These are phyloP conservation scores for Lepisosteus osseus DNA, from an alignment of 2,113 vertebrate species.

Conservation along the genomic window DNA sequence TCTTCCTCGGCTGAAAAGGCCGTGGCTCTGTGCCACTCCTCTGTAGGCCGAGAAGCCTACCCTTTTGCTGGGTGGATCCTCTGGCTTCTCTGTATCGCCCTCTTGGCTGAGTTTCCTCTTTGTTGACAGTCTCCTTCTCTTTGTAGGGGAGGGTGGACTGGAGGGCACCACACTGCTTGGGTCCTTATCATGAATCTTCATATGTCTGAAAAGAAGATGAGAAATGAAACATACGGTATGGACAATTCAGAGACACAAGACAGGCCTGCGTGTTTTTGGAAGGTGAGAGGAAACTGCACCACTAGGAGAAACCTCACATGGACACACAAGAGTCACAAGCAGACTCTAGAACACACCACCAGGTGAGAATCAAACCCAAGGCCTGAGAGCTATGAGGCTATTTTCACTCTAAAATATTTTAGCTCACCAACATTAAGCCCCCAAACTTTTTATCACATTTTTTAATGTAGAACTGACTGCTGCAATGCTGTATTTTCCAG, in stretches of 20 bases:
- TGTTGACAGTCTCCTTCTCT: conserved; percentile 77
- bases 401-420: too few species aligned
- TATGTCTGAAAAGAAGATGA: conserved; percentile 72
- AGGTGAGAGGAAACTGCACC: neutral
- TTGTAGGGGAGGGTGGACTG: conserved; percentile 80
- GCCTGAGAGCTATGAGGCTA: too few species aligned
- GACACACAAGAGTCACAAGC: conserved; percentile 16
- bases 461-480: too few species aligned
- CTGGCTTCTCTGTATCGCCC: conserved; percentile 70
- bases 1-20: too few species aligned
- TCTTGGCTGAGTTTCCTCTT: conserved; percentile 81
- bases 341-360: conserved; percentile 4
- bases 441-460: too few species aligned
- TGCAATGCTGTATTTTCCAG: too few species aligned
- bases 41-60: conserved; percentile 43
- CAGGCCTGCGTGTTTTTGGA: neutral
- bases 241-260: too few species aligned
- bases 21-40: too few species aligned
- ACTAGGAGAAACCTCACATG: neutral
- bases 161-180: conserved; percentile 61
- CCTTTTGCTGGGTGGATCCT: conserved; percentile 83
- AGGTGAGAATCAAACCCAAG: too few species aligned
- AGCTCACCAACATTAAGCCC: too few species aligned
- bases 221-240: neutral
- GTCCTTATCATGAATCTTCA: conserved; percentile 98